Evolutionary conservation across 2,888 invertebrate species (phyloP), one percentile per base, ranked within the genome.

Genomic region (Gymnoscelis rufifasciata): DNA sequence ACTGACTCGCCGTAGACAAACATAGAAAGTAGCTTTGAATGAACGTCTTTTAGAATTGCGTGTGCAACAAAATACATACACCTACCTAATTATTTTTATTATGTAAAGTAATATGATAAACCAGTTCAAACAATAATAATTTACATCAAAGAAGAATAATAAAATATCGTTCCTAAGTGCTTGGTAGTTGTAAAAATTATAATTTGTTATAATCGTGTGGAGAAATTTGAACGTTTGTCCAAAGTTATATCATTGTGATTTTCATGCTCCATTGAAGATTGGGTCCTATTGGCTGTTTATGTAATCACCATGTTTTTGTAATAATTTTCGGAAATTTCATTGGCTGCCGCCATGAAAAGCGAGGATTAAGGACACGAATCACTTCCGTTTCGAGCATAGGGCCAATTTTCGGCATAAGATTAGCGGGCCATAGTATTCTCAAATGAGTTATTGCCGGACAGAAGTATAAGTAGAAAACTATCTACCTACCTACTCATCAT

Each of bases 1-100:
- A 89, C 78, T 87, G 80, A 73, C 82, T 84, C 78, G 78, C 69
- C 72, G 74, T 74, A 80, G 83, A 84, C 79, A 83, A 83, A 82
- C 77, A 78, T 73, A 75, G 66, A 68, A 76, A 60, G 60, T 76
- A 75, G 66, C 78, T 60, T 84, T 82, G 62, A 62, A 63, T 59
- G 54, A 66, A 52, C 67, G 81, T 69, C 40, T 42, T 47, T 52
- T 53, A 56, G 26, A 19, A 43, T 7, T 10, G 12, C 10, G 40
- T 23, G 26, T 5, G 5, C 3, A 19, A 19, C 19, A 2, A 19
- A 5, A 5, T 19, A 19, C 5, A 19, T 19, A 19, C 5, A 3
- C 3, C 5, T 19, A 3, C 2, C 5, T 19, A 19, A 19, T 2
- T 19, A 19, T 19, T 19, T 19, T 3, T 3, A 3, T 19, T 19